These are phyloP conservation scores for Drosophila koepferae DNA, from an alignment of 2,888 invertebrate genomes.

Conservation along the genomic window DNA sequence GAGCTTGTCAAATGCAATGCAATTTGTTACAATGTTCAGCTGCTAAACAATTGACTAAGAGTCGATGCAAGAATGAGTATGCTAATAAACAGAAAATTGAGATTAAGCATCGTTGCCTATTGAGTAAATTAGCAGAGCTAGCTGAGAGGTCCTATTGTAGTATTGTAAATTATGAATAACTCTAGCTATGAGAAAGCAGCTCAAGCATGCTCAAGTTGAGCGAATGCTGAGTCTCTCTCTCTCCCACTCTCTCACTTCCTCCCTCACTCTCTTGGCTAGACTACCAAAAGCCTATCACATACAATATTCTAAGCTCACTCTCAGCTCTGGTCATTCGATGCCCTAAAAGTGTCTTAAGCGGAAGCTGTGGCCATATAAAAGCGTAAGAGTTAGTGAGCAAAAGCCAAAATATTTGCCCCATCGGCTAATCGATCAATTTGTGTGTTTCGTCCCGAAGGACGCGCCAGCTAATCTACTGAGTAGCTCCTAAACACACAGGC, in stretches of 20 bases:
- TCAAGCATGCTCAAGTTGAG: no score
- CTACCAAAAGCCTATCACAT: neutral
- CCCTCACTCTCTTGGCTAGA: no score
- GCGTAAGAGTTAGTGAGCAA: neutral
- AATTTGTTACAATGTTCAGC: neutral
- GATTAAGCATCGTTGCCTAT: no score
- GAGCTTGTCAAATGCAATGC: neutral
- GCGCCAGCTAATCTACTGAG: constrained; percentile 42
- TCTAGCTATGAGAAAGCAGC: no score
- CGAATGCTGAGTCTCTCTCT: no score
- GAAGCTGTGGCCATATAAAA: neutral
- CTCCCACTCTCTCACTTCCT: no score
- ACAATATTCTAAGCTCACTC: no score
- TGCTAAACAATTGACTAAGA: neutral
- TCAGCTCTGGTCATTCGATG: neutral
- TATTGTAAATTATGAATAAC: no score
- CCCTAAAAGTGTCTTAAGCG: neutral
- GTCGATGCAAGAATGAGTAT: neutral
- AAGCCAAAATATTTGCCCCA: constrained; percentile 22
- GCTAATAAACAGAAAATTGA: neutral
- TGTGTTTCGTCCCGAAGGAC: constrained; percentile 39
- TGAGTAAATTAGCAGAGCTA: no score
- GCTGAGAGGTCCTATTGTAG: no score
- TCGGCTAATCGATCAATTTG: constrained; percentile 67
- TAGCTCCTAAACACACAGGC: constrained; percentile 38